Evolutionary conservation across 2,797 vertebrate genomes (phyloP), one percentile per base, ranked within the genome.

Genomic region (Sebastes itinus): DNA sequence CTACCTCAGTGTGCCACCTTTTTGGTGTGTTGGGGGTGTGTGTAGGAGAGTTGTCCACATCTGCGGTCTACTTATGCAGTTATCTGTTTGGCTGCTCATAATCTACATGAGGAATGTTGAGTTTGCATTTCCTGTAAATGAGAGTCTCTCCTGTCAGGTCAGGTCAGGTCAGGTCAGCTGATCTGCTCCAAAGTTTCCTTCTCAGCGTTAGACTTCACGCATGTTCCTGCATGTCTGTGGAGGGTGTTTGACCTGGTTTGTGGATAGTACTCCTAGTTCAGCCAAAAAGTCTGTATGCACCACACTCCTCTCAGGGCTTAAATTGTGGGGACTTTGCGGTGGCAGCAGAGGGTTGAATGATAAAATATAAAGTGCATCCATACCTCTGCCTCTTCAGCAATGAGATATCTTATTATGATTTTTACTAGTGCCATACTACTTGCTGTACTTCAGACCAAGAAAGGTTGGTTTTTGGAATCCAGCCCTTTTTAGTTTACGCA

Each of bases 101-200:
- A 83, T 78, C 23, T 56, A 5, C 56, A 49, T 38, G 25, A 82
- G 64, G 75, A 86, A 89, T 88, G 85, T 92, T 78, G 75, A 78
- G 72, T 92, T 88, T 82, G 84, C 28, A 65, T 92, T 93, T 94
- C 86, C 75, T 86, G 56, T 91, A 67, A 91, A 88, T 88, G 60
- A 62, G 56, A 60, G 69, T 67, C 42, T 69, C 32, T 76, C 64
- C 49, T 60, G 9, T 72, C 58, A 75, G 62, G 60, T 80, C 65
- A 67, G 72, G 62, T 83, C 72, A 78, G 72, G 58, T 83, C 72
- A 78, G 35, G 66, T 80, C 69, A 82, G 87, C 79, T 75, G 77
- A 69, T n/a, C 14, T 23, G 62, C 74, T 86, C 82, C 72, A 55
- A 76, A 65, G 77, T 82, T 59, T 84, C 27, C 67, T 10, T 20